Conservation (phyloP, 2,113 vertebrate species). For the Chaetops frenatus region DNA sequence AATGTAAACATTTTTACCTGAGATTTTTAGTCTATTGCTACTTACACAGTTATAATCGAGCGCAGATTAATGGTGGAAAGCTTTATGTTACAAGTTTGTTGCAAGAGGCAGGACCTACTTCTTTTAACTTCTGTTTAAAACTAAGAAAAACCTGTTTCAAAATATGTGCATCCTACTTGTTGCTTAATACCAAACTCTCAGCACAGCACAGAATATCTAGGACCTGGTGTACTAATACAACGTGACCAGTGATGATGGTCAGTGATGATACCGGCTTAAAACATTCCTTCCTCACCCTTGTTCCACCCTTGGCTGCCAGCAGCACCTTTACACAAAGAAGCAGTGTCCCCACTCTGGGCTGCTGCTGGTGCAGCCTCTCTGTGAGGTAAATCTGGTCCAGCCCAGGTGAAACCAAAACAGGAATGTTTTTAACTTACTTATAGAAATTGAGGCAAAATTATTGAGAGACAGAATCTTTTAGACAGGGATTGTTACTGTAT, state of each 20-base stretch:
- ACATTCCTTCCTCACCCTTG: not conserved
- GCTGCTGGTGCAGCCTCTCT: not conserved
- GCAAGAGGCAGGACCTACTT: not conserved
- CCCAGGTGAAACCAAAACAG: not conserved
- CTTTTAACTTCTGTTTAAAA: not conserved
- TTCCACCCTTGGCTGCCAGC: not conserved
- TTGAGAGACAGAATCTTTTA: not conserved
- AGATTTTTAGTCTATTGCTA: not conserved
- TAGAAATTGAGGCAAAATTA: not conserved
- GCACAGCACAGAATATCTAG: not conserved
- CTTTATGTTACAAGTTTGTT: not conserved
- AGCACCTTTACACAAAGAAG: not conserved
- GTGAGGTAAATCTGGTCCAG: not conserved
- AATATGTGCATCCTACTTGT: not conserved
- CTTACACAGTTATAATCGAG: not conserved
- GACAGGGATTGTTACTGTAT: not conserved
- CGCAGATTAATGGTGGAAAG: not conserved
- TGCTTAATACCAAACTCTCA: not conserved
- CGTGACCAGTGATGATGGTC: not conserved
- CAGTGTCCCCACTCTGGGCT: not conserved
- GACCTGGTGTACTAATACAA: not conserved
- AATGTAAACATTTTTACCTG: not conserved
- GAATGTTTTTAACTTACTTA: not conserved
- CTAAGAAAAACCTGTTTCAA: not conserved
- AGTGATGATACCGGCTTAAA: not conserved